Evolutionary conservation across 2,888 invertebrate genomes (phyloP).

Genomic region (Drosophila subquinaria): DNA sequence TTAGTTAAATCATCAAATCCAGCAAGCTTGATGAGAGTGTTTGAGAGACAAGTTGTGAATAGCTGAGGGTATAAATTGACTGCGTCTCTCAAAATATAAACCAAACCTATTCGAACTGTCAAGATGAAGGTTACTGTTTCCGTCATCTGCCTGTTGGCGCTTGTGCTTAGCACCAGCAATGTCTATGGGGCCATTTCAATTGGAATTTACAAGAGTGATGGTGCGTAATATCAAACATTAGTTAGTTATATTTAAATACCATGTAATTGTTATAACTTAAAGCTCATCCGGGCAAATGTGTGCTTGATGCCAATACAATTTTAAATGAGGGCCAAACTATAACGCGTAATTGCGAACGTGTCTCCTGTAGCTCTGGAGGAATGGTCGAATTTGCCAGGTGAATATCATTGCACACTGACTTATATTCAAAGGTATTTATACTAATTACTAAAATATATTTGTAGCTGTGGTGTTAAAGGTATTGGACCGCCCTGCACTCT

Average conservation of each 20-base stretch:
- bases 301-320: constrained; percentile 38
- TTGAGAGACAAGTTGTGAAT: constrained; percentile 9
- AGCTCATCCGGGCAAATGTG: constrained; percentile 61
- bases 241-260: background rate
- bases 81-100: background rate
- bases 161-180: constrained; percentile 5
- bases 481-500: constrained; percentile 19
- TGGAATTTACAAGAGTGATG: constrained; percentile 7
- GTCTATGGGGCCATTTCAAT: background rate
- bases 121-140: constrained; percentile 17
- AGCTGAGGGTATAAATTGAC: constrained; percentile 19
- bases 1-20: constrained; percentile 12
- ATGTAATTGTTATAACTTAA: background rate
- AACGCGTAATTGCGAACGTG: constrained; percentile 2
- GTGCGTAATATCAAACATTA: background rate
- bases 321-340: constrained; percentile 37
- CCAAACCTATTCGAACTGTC: background rate
- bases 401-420: background rate
- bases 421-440: background rate
- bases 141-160: constrained; percentile 17
- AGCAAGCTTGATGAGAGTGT: constrained; percentile 9
- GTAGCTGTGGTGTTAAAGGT: background rate
- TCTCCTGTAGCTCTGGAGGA: background rate
- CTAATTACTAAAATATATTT: background rate
- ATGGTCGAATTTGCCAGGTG: background rate